Evolutionary conservation across 2,113 vertebrate genomes (phyloP).

Genomic region (pig (Sus scrofa)): T2T-Sscrofa CM000823.6:16287001-16287500

Average conservation of each 20-base stretch:
- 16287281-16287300: fast-evolving
- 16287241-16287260: neutral
- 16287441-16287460: conserved; percentile 4
- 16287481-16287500: conserved; percentile 58
- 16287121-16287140: neutral
- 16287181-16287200: conserved; percentile 38
- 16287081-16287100: conserved; percentile 61
- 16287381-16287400: neutral
- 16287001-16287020: conserved; percentile 61
- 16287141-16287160: conserved; percentile 62
- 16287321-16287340: neutral
- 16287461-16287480: conserved; percentile 59
- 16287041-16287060: conserved; percentile 44
- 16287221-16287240: conserved; percentile 6
- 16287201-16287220: conserved; percentile 25
- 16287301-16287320: neutral
- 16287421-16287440: neutral
- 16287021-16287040: conserved; percentile 27
- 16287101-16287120: conserved; percentile 54
- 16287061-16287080: conserved; percentile 65
- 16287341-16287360: fast-evolving
- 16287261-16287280: neutral
- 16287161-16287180: conserved; percentile 45
- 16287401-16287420: no score
- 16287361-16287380: neutral